Percentiles rank a stretch among this genome's conserved stretches.
These are phyloP conservation scores for Caenorhabditis zanzibari DNA, from an alignment of 2,888 invertebrate genomes.

Conservation along the genomic window DNA sequence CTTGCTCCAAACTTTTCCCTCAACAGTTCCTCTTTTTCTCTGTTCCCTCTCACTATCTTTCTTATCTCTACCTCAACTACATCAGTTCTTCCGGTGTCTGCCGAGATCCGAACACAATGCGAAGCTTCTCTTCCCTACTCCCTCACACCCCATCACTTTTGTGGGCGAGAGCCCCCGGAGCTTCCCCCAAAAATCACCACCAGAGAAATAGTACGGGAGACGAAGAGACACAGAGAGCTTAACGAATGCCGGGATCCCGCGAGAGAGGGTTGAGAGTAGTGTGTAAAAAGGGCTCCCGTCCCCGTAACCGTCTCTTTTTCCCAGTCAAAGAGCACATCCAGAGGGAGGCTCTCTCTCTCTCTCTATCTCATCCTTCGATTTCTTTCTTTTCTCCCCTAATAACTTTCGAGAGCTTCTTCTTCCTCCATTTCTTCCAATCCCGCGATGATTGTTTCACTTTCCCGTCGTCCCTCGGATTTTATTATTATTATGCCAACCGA, in stretches of 20 bases:
- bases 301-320: constrained; percentile 9
- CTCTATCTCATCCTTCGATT: neutral
- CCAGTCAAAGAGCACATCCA: constrained; percentile 59
- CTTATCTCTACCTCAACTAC: constrained; percentile 10
- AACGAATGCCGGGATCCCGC: constrained; percentile 31
- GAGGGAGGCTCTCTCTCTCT: constrained; percentile 35
- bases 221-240: constrained; percentile 21
- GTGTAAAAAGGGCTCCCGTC: constrained; percentile 57
- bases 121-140: constrained; percentile 6
- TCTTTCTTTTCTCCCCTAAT: constrained; percentile 27
- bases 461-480: constrained; percentile 7
- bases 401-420: constrained; percentile 49
- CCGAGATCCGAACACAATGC: constrained; percentile 46
- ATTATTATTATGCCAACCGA: constrained; percentile 32
- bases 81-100: constrained; percentile 49
- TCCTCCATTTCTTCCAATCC: neutral
- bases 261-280: constrained; percentile 14
- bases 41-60: neutral
- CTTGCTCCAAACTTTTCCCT: neutral
- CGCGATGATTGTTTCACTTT: constrained; percentile 53
- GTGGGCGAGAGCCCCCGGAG: constrained; percentile 53
- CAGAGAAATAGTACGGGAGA: neutral
- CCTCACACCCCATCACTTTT: constrained; percentile 19
- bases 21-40: neutral
- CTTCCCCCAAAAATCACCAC: constrained; percentile 4